Percentiles rank a stretch among this genome's conserved stretches.
Evolutionary conservation across 2,888 invertebrate species (phyloP).

Genomic region (Hirtodrosophila trivittata): DNA sequence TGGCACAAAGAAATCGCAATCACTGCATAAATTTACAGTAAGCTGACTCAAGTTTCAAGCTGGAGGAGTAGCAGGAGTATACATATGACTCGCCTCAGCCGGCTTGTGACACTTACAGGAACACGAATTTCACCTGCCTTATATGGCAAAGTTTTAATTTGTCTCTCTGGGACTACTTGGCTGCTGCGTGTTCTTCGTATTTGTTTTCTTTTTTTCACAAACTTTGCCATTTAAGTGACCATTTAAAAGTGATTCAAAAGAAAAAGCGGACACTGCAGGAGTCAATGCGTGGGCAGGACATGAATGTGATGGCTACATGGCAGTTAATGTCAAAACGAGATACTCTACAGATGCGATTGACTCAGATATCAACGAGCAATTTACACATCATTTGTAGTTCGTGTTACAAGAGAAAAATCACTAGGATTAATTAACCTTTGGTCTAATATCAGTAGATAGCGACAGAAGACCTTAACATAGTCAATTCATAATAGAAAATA

Average conservation of each 20-base stretch:
- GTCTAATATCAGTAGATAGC: too few species aligned
- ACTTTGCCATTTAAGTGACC: constrained; percentile 40
- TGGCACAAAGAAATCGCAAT: constrained; percentile 68
- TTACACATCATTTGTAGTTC: too few species aligned
- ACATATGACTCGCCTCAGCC: constrained; percentile 43
- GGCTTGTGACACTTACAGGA: constrained; percentile 44
- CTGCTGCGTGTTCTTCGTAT: constrained; percentile 19
- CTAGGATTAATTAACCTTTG: too few species aligned
- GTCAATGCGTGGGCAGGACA: constrained; percentile 52
- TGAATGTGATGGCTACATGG: background rate
- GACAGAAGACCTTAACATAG: too few species aligned
- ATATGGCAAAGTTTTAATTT: constrained; percentile 57
- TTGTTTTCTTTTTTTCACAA: background rate
- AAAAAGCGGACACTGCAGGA: constrained; percentile 47
- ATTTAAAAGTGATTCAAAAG: constrained; percentile 61
- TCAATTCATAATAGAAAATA: too few species aligned
- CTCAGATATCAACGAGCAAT: too few species aligned
- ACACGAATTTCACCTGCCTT: constrained; percentile 65
- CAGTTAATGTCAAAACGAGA: background rate
- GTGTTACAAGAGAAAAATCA: too few species aligned
- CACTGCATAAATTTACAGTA: constrained; percentile 59
- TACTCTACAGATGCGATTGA: too few species aligned
- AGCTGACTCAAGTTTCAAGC: constrained; percentile 39
- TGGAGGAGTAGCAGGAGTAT: constrained; percentile 17
- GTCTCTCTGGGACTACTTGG: constrained; percentile 44